Evolutionary conservation across 1,140 invertebrate genomes (phyloP).

Genomic region (Caenorhabditis inopinata): DNA sequence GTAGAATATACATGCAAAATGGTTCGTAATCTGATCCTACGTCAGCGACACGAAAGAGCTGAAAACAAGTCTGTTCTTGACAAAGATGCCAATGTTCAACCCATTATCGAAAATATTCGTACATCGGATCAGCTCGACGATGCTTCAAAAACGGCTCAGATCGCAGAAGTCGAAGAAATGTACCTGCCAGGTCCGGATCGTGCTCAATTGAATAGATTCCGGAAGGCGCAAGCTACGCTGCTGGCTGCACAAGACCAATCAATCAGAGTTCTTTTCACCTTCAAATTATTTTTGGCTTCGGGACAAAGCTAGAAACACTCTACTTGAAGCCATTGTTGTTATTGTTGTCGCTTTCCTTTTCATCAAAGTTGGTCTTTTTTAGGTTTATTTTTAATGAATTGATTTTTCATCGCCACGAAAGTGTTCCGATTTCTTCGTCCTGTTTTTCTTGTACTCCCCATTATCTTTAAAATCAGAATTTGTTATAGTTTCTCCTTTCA

Average conservation of each 20-base stretch:
- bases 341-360: too few species aligned
- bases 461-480: too few species aligned
- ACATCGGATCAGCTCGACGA: background rate
- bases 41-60: conserved; percentile 23
- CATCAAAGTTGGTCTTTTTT: too few species aligned
- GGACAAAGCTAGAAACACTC: background rate
- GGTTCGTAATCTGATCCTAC: conserved; percentile 31
- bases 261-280: background rate
- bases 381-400: too few species aligned
- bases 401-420: too few species aligned
- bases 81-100: conserved; percentile 27
- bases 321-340: too few species aligned
- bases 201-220: background rate
- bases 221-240: background rate
- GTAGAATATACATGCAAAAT: conserved; percentile 37
- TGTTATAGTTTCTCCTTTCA: too few species aligned
- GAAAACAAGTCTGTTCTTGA: conserved; percentile 27
- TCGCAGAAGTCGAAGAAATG: conserved; percentile 13
- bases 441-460: too few species aligned
- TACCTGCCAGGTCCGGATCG: conserved; percentile 10
- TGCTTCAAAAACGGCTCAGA: background rate
- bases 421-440: too few species aligned
- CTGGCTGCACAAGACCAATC: conserved; percentile 10
- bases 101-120: conserved; percentile 25
- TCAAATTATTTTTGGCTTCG: background rate